Base-by-base conservation (phyloP, 2,113 vertebrate species). In the Recurvirostra avosetta region DNA sequence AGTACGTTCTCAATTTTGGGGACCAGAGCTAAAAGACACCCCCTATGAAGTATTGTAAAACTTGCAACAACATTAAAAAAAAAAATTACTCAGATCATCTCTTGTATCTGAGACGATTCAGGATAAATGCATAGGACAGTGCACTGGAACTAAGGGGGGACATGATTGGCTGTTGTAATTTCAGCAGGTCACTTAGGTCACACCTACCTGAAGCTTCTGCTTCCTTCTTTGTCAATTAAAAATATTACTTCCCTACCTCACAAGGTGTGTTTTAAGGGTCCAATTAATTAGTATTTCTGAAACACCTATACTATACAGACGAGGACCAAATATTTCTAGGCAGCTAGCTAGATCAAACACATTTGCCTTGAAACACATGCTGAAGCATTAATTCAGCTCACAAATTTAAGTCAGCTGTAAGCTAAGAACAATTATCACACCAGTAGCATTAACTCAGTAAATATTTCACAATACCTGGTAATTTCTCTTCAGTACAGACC, bases 401-500 rank as follows among this genome's bases (percentile, higher is more conserved):
- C 53, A 63, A n/a, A 92, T 61, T 90, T 70, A 88, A 93, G 87
- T n/a, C 36, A 94, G 58, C 55, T 86, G 26, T 50, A 75, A 32
- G 16, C 61, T 30, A 88, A 74, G 86, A 91, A 91, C 22, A 78
- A 68, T 40, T 79, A 59, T 63, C 87, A 85, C 25, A 67, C 25
- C 56, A 56, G 23, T 25, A 80, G 71, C 56, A n/a, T 29, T 41
- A 84, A 85, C 21, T 14, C 38, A 41, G 53, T 70, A 83, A 68
- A 20, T 84, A 93, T 70, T 92, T 83, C 74, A 61, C 40, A 45
- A 76, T 81, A 92, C 32, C 84, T 88, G 90, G 86, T 68, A 94
- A 74, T 65, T 81, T 96, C 74, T 95, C 86, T 68, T 97, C 86
- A 86, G 72, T 73, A 77, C 49, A 94, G 53, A 94, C 49, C 49